Evolutionary conservation across 1,140 invertebrate species (phyloP), one percentile per base, ranked within the genome.

Genomic region (Apis cerana): DNA sequence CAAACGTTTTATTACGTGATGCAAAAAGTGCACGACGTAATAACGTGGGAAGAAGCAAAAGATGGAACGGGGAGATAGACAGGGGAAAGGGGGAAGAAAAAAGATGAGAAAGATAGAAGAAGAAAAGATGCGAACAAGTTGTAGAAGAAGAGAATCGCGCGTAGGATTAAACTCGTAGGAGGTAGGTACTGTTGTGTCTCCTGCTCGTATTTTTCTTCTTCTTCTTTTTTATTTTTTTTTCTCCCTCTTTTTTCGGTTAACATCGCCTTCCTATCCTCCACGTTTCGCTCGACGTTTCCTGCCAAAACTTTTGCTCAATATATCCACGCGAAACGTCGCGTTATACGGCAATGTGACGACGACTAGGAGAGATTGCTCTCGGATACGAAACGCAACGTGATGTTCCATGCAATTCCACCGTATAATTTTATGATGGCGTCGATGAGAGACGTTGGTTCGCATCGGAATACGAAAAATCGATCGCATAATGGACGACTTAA

Each of bases 101-200:
- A 13, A 13, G 54, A 15, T 15, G 27, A 19, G 43, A 9, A 9
- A 15, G 21, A 54, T 2, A 1, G 5, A 48, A n/a, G 43, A 68
- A 62, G 67, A 19, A 59, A 75, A 58, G 23, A 75, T 68, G 48
- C 21, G 27, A n/a, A 61, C 43, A 19, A n/a, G 65, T 21, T 43
- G 43, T 48, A 13, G 3, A 7, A 56, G 56, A 68, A 77, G 72
- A 76, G 68, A 48, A 27, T 79, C 75, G 82, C 76, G 72, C 74
- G 67, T 80, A 78, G 85, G 86, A 88, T 88, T 88, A 87, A 88
- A 88, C 85, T 88, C 87, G 87, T 87, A 88, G 85, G 77, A 84
- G 85, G 77, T 80, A 72, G 59, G 5, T 27, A 27, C 61, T 82
- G 85, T 85, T 88, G 82, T 87, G 82, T 87, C 82, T 88, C 86